Percentiles rank a stretch among this genome's conserved stretches.
Evolutionary conservation across 1,140 invertebrate species (phyloP).

Genomic region (Drosophila persimilis): DNA sequence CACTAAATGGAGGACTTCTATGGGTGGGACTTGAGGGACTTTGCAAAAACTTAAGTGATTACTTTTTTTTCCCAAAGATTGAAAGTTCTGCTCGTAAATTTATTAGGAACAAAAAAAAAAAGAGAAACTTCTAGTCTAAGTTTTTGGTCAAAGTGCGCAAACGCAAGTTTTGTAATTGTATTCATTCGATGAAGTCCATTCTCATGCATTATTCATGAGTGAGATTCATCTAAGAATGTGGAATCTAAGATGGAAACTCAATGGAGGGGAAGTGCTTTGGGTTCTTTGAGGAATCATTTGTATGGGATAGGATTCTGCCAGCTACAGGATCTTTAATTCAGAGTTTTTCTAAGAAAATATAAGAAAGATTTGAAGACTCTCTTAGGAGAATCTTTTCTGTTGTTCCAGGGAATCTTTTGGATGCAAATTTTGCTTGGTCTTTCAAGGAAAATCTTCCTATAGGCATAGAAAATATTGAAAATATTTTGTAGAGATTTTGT

Average conservation of each 20-base stretch:
- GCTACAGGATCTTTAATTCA: no score
- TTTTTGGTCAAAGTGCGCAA: slow-evolving; percentile 68
- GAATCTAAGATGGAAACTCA: neutral
- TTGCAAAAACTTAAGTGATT: slow-evolving; percentile 78
- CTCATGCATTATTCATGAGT: slow-evolving; percentile 72
- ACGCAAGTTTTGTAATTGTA: slow-evolving; percentile 77
- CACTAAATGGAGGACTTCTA: slow-evolving; percentile 25
- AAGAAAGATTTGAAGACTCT: no score
- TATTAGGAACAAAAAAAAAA: slow-evolving; percentile 69
- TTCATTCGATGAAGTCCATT: slow-evolving; percentile 73
- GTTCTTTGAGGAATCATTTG: no score
- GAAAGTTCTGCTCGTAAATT: slow-evolving; percentile 75
- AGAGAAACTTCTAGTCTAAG: slow-evolving; percentile 69
- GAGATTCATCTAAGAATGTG: slow-evolving; percentile 9
- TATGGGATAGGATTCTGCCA: no score
- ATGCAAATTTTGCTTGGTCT: no score
- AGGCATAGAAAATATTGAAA: no score
- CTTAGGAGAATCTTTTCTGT: no score
- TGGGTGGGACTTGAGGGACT: slow-evolving; percentile 15
- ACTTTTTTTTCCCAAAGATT: slow-evolving; percentile 59
- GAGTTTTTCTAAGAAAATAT: no score
- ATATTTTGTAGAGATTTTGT: no score
- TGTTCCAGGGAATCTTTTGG: no score
- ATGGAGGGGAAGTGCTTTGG: no score
- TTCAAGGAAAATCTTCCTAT: no score